phyloP scores from a whole-genome alignment of 2,888 invertebrate species.

The Nemotelus pantherinus region DNA sequence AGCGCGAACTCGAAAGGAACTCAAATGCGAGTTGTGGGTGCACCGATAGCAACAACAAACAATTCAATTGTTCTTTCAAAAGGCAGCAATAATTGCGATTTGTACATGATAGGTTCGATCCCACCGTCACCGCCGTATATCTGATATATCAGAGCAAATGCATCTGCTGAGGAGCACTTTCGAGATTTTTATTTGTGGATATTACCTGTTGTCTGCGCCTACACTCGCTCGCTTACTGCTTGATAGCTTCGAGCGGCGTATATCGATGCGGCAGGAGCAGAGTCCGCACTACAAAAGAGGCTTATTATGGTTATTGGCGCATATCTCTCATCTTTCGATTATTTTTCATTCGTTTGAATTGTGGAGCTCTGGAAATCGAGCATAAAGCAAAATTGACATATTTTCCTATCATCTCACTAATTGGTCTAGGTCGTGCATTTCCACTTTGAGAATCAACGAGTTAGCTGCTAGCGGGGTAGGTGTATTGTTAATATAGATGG shows the following conservation, averaged over 20 bases:
- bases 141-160: conserved; percentile 34
- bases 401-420: conserved; percentile 55
- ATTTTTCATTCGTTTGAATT: conserved; percentile 49
- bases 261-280: conserved; percentile 19
- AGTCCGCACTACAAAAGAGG: conserved; percentile 31
- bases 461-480: background rate
- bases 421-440: conserved; percentile 50
- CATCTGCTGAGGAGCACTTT: conserved; percentile 3
- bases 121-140: conserved; percentile 48
- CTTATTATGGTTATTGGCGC: conserved; percentile 51
- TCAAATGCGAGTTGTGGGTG: conserved; percentile 31
- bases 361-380: conserved; percentile 39
- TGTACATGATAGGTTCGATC: conserved; percentile 49
- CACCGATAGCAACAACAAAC: conserved; percentile 50
- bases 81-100: conserved; percentile 51
- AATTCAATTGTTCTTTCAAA: conserved; percentile 52
- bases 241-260: conserved; percentile 18
- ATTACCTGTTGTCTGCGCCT: conserved; percentile 45
- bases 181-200: conserved; percentile 37
- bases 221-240: conserved; percentile 20
- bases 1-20: conserved; percentile 2
- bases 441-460: background rate
- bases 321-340: conserved; percentile 51
- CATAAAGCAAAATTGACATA: conserved; percentile 55
- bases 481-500: background rate